phyloP scores from a whole-genome alignment of 2,888 invertebrate species.

The Campopleginae sp. region DNA sequence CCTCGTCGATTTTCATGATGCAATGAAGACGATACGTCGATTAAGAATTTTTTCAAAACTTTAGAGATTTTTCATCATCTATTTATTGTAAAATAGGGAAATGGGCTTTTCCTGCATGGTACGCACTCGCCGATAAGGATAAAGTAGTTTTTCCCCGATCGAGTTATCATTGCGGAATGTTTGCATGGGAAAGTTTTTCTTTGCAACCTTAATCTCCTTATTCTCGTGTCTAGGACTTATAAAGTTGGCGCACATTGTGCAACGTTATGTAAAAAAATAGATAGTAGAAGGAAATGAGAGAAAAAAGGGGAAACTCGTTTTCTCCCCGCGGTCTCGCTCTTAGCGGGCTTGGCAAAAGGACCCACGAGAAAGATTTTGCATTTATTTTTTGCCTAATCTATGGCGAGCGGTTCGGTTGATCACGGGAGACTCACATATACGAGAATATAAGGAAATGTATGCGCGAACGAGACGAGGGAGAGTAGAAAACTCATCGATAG shows the following conservation, averaged over 20 bases:
- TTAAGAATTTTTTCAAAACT: not conserved
- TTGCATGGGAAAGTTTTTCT: not conserved
- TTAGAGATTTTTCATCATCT: not conserved
- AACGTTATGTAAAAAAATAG: slow-evolving; percentile 1
- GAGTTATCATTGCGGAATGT: not conserved
- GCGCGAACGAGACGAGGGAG: slow-evolving; percentile 40
- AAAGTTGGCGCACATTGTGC: slow-evolving; percentile 13
- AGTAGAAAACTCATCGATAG: slow-evolving; percentile 24
- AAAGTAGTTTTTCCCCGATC: not conserved
- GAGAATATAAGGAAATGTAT: not conserved
- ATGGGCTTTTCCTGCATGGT: not conserved
- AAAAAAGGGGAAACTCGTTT: slow-evolving; percentile 1
- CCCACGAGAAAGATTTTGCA: slow-evolving; percentile 7
- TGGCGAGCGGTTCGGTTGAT: slow-evolving; percentile 8
- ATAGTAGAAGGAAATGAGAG: not conserved
- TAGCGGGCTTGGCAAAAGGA: not conserved
- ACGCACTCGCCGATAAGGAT: not conserved
- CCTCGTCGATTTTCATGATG: not conserved
- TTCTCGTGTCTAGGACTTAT: not conserved
- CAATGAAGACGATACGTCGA: not conserved
- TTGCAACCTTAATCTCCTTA: not conserved
- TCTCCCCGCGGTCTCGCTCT: not conserved
- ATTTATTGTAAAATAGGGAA: not conserved
- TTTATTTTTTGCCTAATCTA: slow-evolving; percentile 19
- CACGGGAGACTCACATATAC: slow-evolving; percentile 8